Evolutionary conservation across 2,113 vertebrate genomes (phyloP).

Genomic region (Gadus macrocephalus): DNA sequence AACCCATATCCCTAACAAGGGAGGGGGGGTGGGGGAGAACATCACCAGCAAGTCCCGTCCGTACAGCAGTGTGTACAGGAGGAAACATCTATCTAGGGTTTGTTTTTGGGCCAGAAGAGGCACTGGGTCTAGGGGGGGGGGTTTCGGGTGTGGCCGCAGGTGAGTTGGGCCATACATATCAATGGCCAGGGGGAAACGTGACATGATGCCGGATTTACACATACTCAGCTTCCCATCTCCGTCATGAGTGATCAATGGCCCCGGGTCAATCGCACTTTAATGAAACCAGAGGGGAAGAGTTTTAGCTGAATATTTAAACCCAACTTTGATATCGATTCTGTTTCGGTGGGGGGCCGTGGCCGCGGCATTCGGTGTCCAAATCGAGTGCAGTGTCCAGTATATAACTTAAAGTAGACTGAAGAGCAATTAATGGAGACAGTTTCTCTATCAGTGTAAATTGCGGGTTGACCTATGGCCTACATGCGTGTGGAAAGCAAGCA

Average conservation of each 20-base stretch:
- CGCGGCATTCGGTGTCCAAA: constrained; percentile 15
- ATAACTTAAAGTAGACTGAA: too few species aligned
- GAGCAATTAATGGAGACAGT: too few species aligned
- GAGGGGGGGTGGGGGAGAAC: not conserved
- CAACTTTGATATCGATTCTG: constrained; percentile 35
- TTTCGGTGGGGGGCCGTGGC: not conserved
- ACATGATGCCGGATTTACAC: constrained; percentile 50
- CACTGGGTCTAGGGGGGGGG: too few species aligned
- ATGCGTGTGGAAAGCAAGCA: too few species aligned
- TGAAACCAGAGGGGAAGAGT: not conserved
- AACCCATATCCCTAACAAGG: constrained; percentile 26
- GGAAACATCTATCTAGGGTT: not conserved
- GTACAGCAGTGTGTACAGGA: too few species aligned
- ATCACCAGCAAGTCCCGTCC: constrained; percentile 12
- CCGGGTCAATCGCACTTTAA: constrained; percentile 40
- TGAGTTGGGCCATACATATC: constrained; percentile 10
- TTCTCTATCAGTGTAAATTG: too few species aligned
- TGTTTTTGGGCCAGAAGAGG: constrained; percentile 4
- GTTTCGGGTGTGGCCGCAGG: too few species aligned
- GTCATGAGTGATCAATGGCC: constrained; percentile 49
- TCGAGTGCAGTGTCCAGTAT: not conserved
- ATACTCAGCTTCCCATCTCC: constrained; percentile 23
- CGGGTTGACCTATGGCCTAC: too few species aligned
- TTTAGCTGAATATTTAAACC: not conserved
- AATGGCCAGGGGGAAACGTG: constrained; percentile 21